Conservation (phyloP, 2,797 vertebrate species). For the Phoxinus dragarum region DNA sequence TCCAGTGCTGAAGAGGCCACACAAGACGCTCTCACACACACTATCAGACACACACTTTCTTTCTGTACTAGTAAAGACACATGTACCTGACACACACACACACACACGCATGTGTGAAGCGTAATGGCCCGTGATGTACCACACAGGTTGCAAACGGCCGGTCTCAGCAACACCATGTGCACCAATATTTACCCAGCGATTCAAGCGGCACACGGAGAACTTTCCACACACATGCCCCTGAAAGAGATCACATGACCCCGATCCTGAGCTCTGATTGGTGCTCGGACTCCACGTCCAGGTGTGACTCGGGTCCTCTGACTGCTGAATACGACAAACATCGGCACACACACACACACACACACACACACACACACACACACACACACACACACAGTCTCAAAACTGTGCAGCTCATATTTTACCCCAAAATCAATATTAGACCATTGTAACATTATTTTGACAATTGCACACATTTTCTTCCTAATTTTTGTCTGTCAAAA, state of each 20-base stretch:
- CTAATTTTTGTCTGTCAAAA: background rate
- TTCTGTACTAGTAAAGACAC: background rate
- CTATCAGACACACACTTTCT: slow-evolving; percentile 5
- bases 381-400: background rate
- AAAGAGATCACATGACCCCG: slow-evolving; percentile 61
- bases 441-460: background rate
- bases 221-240: slow-evolving; percentile 43
- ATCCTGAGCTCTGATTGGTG: slow-evolving; percentile 20
- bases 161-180: slow-evolving; percentile 97
- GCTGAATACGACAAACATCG: background rate
- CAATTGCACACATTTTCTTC: background rate
- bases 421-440: background rate
- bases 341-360: background rate
- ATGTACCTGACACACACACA: slow-evolving; percentile 16
- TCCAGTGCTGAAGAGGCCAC: slow-evolving; percentile 77
- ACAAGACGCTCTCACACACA: slow-evolving; percentile 72
- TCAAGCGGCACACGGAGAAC: slow-evolving; percentile 68
- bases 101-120: slow-evolving; percentile 74
- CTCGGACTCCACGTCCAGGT: slow-evolving; percentile 8
- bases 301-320: background rate
- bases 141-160: slow-evolving; percentile 88
- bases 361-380: background rate
- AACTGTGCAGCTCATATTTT: background rate
- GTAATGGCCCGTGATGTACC: slow-evolving; percentile 97
- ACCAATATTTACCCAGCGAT: slow-evolving; percentile 99